Evolutionary conservation across 1,140 invertebrate genomes (phyloP), one percentile per base, ranked within the genome.

Genomic region (Coenobita brevimanus): DNA sequence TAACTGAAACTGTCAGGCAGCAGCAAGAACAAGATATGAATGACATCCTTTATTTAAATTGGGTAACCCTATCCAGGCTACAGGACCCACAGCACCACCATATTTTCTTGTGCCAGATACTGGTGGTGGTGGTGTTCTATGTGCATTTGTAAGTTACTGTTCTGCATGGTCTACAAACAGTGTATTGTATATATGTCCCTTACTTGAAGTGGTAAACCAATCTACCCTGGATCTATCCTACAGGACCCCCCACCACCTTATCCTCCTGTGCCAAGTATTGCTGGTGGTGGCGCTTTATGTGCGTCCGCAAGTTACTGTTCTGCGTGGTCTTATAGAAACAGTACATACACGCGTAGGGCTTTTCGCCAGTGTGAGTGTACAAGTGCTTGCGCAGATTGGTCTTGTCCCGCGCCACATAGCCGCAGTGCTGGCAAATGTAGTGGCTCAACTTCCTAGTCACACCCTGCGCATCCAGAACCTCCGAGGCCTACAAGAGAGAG

Each of bases 361-460:
- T 87, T 76, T 87, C 84, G 46, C 84, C 84, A 36, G 84, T 87
- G 67, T 87, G 84, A 6, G 84, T 87, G 76, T 87, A 87, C 21
- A 79, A 87, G 76, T 87, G 84, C 84, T 87, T 87, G 57, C 84
- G 84, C 84, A 87, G 84, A 79, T 87, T 87, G 62, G 84, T 87
- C 84, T 87, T 87, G 84, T 87, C 84, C 76, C 84, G 84, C 46
- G 84, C 84, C 84, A 87, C 84, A 87, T 87, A 87, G 60, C 84
- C 84, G 84, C 84, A 87, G 75, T 87, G 84, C 24, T 87, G 75
- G 84, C 84, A 87, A 62, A 87, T 80, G 84, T 87, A 78, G 84
- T 80, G 60, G 84, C 73, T 87, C 75, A 87, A 87, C 84, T 87
- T 87, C 84, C 75, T 80, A 87, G 84, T 60, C 84, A 87, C 75